phyloP scores from a whole-genome alignment of 2,113 vertebrate genomes.

The Laterallus jamaicensis region DNA sequence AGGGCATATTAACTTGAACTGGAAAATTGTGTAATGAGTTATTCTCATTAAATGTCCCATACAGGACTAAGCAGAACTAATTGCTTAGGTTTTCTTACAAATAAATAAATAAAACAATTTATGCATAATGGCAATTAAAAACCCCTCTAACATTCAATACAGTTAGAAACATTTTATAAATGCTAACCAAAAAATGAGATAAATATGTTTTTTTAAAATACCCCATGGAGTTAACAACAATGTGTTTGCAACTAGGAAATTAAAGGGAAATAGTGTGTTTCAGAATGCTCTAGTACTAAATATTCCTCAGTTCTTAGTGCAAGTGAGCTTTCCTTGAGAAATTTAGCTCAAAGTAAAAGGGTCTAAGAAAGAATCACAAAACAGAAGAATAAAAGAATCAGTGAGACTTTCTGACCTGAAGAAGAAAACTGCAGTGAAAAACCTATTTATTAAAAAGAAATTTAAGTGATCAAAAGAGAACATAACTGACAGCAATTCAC shows the following conservation, averaged over 20 bases:
- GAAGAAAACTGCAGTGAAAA: background rate
- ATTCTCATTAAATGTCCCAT: background rate
- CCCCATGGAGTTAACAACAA: accelerated
- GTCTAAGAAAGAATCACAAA: background rate
- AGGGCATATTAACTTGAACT: background rate
- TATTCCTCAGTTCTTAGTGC: background rate
- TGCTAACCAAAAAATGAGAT: background rate
- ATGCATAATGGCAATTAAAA: background rate
- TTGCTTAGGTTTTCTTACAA: background rate
- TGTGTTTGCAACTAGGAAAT: background rate
- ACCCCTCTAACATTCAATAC: background rate
- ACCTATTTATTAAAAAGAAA: background rate
- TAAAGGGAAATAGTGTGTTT: background rate
- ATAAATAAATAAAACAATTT: background rate
- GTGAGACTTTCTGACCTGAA: background rate
- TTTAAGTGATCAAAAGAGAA: background rate
- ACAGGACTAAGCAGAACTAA: background rate
- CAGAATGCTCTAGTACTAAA: background rate
- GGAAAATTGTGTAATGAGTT: background rate
- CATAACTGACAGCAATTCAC: background rate
- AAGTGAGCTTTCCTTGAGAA: background rate
- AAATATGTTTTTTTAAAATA: background rate
- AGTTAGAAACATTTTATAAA: background rate
- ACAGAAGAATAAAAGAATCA: background rate
- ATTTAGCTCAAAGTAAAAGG: background rate